These are phyloP conservation scores for Melanostoma mellinum DNA, from an alignment of 2,888 invertebrate genomes.

Conservation along the genomic window DNA sequence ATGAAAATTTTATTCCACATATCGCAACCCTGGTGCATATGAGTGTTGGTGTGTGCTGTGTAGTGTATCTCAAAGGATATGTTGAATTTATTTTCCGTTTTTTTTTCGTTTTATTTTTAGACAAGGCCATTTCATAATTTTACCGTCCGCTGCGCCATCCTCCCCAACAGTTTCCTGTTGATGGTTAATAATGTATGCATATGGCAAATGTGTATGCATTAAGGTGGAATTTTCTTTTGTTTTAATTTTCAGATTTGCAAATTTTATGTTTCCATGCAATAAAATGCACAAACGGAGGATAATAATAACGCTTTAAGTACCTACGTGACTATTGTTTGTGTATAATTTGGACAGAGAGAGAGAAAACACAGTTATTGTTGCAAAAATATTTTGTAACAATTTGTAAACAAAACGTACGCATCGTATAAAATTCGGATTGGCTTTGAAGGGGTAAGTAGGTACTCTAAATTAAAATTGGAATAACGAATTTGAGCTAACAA, in stretches of 20 bases:
- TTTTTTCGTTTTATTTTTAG: conserved; percentile 21
- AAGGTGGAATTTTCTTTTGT: conserved; percentile 54
- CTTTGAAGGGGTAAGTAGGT: neutral
- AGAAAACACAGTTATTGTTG: no score
- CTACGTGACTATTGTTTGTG: neutral
- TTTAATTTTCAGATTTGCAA: conserved; percentile 53
- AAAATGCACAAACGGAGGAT: conserved; percentile 29
- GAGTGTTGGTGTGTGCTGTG: neutral
- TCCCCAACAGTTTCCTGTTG: conserved; percentile 28
- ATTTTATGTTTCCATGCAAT: conserved; percentile 45
- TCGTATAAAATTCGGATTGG: no score
- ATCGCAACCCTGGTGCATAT: neutral
- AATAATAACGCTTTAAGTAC: neutral
- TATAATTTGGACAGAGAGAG: no score
- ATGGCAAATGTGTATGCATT: conserved; percentile 30
- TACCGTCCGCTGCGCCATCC: conserved; percentile 24
- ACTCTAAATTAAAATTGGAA: neutral
- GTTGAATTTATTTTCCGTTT: conserved; percentile 30
- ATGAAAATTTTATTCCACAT: conserved; percentile 57
- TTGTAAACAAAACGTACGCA: no score
- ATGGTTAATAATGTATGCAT: conserved; percentile 61
- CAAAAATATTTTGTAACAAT: no score
- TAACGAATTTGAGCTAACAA: neutral
- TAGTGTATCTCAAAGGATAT: conserved; percentile 62
- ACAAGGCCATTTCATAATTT: conserved; percentile 62